Conservation (phyloP, 2,888 invertebrate genomes). For the Atethmia centrago region DNA sequence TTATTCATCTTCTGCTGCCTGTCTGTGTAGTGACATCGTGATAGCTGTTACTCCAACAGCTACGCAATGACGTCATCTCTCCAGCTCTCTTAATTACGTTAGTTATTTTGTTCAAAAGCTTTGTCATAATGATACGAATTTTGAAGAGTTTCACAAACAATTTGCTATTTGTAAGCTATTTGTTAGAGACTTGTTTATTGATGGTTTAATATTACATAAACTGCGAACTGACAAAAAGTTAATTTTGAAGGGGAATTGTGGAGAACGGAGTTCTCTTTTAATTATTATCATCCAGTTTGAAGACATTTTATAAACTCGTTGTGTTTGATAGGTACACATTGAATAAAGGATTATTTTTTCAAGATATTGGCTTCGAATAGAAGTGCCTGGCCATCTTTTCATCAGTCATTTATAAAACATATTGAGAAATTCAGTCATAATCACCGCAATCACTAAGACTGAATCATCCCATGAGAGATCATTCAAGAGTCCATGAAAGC, state of each 20-base stretch:
- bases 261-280: conserved; percentile 7
- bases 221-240: conserved; percentile 1
- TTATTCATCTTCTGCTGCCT: background rate
- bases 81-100: conserved; percentile 29
- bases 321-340: background rate
- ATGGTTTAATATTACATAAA: conserved; percentile 7
- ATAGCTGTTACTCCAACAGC: background rate
- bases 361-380: background rate
- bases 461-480: background rate
- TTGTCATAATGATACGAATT: conserved; percentile 18
- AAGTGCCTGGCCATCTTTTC: background rate
- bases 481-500: background rate
- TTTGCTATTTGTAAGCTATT: conserved; percentile 9
- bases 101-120: conserved; percentile 37
- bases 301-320: background rate
- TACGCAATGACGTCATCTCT: conserved; percentile 6
- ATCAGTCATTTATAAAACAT: background rate
- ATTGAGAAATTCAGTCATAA: background rate
- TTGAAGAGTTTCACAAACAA: conserved; percentile 27
- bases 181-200: conserved; percentile 16
- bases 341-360: background rate
- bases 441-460: background rate
- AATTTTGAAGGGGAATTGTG: background rate
- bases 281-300: conserved; percentile 18
- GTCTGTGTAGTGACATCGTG: background rate